Base-by-base conservation (phyloP, 2,113 vertebrate genomes). In the Tachuris rubrigastra region DNA sequence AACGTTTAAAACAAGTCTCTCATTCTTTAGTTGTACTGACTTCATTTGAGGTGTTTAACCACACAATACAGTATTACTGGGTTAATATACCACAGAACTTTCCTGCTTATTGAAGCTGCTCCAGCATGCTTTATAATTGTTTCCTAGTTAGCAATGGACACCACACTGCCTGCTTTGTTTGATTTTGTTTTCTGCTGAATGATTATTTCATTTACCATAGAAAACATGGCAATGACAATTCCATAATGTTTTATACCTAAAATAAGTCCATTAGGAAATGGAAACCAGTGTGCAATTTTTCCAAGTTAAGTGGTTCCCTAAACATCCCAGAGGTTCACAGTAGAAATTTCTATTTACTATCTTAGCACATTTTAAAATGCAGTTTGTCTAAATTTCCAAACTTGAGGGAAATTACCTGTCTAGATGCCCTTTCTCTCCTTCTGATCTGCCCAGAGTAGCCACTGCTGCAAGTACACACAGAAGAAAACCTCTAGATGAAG, bases 171-270 rank as follows among this genome's bases (percentile, higher is more conserved):
- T 83, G 72, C 63, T 83, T 75, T 1, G 55, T 52, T 94, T 91
- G 85, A 12, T 79, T 96, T 91, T 80, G 28, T 66, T 88, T 88
- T 85, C 85, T 94, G 42, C 33, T 90, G 67, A 89, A 52, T 14
- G 49, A 89, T 76, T n/a, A 73, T n/a, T 89, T 71, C 37, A 76
- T 77, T 95, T 83, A 55, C 79, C 47, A 52, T 2, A 55, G 80
- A 77, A 94, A 95, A 80, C 63, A 72, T 3, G 23, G 39, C 56
- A 88, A 47, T 37, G 69, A 69, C 62, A 67, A 68, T 33, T 88
- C 79, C 10, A 6, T 73, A 76, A 77, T 17, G 47, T 55, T 94
- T 66, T 27, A 2, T 27, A 44, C 62, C 63, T 77, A 50, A 10
- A 95, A 56, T 21, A 42, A 63, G 39, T 44, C 63, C n/a, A 80